phyloP scores from a whole-genome alignment of 2,797 vertebrate species.

The Ambastaia sidthimunki region DNA sequence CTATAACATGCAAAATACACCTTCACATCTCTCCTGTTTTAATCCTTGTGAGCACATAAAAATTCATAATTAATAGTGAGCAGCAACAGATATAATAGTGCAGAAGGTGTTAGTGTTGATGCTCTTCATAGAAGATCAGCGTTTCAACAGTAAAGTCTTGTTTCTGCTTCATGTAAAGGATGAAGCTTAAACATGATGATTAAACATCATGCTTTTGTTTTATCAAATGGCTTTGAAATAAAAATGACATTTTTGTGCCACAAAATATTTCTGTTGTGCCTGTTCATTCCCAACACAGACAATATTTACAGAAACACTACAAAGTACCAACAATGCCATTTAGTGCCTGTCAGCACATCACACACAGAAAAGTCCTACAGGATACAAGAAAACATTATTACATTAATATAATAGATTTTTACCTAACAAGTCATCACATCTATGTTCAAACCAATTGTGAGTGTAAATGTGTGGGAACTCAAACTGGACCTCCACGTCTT shows the following conservation, averaged over 20 bases:
- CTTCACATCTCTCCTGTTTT: too few species aligned
- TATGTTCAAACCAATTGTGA: too few species aligned
- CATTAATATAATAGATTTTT: too few species aligned
- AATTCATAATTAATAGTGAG: too few species aligned
- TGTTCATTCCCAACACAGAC: not conserved
- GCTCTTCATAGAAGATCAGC: not conserved
- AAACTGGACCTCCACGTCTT: too few species aligned
- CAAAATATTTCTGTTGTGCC: constrained; percentile 10
- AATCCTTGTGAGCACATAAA: too few species aligned
- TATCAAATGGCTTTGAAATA: constrained; percentile 20
- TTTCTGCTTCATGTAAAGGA: constrained; percentile 8
- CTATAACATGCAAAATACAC: too few species aligned
- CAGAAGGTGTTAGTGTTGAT: too few species aligned
- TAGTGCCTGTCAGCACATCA: not conserved
- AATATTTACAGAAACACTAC: not conserved
- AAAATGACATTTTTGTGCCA: constrained; percentile 18
- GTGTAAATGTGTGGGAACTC: too few species aligned
- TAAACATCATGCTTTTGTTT: constrained; percentile 4
- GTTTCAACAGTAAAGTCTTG: constrained; percentile 26
- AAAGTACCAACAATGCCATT: not conserved
- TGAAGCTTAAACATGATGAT: not conserved
- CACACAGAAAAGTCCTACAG: not conserved
- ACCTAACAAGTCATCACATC: too few species aligned
- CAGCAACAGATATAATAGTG: too few species aligned
- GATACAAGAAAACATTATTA: too few species aligned